Base-by-base conservation (phyloP, 2,888 invertebrate species). In the Erynnis tages region DNA sequence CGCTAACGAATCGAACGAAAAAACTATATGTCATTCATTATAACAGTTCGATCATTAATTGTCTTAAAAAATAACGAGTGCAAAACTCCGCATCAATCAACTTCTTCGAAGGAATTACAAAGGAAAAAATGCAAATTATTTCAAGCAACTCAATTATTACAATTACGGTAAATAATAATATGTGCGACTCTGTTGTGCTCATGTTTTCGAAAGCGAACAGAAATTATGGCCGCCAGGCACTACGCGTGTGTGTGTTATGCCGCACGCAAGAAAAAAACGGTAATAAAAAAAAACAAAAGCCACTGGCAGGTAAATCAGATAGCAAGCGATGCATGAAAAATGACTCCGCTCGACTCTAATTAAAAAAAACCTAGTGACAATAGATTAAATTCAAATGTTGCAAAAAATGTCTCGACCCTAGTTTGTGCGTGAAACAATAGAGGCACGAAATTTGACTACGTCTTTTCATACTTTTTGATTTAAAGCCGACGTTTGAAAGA, bases 311-410 rank as follows among this genome's bases (percentile, higher is more conserved):
- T 84, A 87, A 88, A 89, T 88, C 87, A 87, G 83, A 83, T 82
- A 80, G 67, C 73, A 76, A 78, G 79, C 84, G 88, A 89, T 86
- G 88, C 88, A 86, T 89, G 88, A 88, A 86, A 88, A 89, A 89
- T 89, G 85, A 88, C 83, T 85, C 83, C 71, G 60, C 66, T 62
- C 59, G 59, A 63, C 68, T 73, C 72, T 81, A 84, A 87, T 86
- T 86, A 81, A 84, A 88, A 86, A 84, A 87, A 80, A 65, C 48
- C 38, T 47, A 62, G 54, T 67, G 70, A 87, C 85, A 88, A 87
- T 76, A 69, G 81, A 69, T 82, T 73, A 78, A 79, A 81, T 83
- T 82, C 79, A 73, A 82, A 82, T 67, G 76, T 69, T 60, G 66
- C 76, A 78, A 76, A 82, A 84, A 82, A 77, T 13, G 69, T 63